These are phyloP conservation scores for Characodon lateralis DNA, from an alignment of 2,797 vertebrate species.

Conservation along the genomic window DNA sequence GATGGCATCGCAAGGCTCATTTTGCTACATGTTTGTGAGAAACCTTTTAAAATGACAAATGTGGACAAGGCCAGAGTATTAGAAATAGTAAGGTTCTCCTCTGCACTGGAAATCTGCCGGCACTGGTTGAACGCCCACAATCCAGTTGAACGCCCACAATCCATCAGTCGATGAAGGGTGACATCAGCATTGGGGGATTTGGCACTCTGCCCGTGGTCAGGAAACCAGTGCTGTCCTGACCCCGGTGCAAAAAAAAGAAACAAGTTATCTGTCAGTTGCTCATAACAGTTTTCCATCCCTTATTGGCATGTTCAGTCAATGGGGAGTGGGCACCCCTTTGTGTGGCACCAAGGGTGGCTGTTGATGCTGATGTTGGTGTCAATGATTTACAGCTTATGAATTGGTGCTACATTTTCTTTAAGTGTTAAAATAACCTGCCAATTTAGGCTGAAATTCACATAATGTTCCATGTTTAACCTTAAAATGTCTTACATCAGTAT, in stretches of 20 bases:
- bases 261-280: not conserved
- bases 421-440: not conserved
- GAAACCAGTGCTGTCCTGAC: not conserved
- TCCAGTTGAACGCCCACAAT: not conserved
- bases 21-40: not conserved
- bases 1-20: conserved; percentile 21
- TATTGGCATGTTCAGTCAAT: not conserved
- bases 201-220: not conserved
- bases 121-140: not conserved
- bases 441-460: not conserved
- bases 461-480: not conserved
- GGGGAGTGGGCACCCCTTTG: not conserved
- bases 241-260: not conserved
- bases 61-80: not conserved
- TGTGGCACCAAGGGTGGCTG: not conserved
- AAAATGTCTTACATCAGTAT: not conserved
- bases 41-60: not conserved
- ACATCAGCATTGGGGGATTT: too few species aligned
- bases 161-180: not conserved
- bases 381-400: not conserved
- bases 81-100: not conserved
- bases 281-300: not conserved
- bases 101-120: not conserved
- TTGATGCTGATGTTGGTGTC: not conserved
- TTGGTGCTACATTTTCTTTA: too few species aligned